Evolutionary conservation across 2,888 invertebrate species (phyloP).

Genomic region (Terebella lapidaria): DNA sequence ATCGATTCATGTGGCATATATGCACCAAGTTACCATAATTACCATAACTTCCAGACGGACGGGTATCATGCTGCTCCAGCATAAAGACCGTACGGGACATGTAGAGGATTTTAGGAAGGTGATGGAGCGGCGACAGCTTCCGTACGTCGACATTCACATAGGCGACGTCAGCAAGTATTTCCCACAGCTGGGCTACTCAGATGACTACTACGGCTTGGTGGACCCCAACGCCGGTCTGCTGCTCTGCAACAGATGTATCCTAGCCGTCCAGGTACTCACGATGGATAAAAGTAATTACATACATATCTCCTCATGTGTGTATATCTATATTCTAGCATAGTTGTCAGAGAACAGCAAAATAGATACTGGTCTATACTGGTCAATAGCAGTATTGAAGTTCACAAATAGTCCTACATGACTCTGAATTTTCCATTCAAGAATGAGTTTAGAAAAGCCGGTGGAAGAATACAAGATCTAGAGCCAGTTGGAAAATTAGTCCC

Average conservation of each 20-base stretch:
- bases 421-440: no score
- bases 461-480: not conserved
- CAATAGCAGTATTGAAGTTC: no score
- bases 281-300: no score
- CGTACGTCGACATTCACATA: not conserved
- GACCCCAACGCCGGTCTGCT: not conserved
- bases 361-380: no score
- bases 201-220: not conserved
- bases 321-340: not conserved
- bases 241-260: not conserved
- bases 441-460: not conserved
- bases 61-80: not conserved
- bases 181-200: not conserved
- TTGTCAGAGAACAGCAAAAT: no score
- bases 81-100: not conserved
- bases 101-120: not conserved
- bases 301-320: not conserved
- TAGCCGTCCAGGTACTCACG: not conserved
- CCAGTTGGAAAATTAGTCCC: not conserved
- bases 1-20: no score
- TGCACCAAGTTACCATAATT: no score
- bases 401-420: no score
- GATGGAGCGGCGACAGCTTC: not conserved
- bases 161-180: not conserved
- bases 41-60: no score